Percentiles rank a stretch among this genome's conserved stretches.
phyloP scores from a whole-genome alignment of 2,888 invertebrate genomes.

The Holacanthella duospinosa region DNA sequence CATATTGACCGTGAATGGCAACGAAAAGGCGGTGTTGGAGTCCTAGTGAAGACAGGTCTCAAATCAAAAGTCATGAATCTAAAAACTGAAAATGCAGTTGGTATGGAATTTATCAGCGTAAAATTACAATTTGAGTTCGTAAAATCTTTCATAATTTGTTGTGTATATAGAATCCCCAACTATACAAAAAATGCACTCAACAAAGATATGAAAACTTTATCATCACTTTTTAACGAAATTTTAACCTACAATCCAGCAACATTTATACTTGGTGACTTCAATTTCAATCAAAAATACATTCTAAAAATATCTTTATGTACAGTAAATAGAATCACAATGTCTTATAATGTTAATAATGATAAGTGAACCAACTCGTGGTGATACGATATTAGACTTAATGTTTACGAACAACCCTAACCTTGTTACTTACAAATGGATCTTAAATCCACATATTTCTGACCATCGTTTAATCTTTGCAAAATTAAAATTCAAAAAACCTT shows the following conservation, averaged over 20 bases:
- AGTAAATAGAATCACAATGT: too few relatives aligned
- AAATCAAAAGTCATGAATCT: background rate
- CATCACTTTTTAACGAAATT: background rate
- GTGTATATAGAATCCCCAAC: background rate
- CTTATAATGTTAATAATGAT: too few relatives aligned
- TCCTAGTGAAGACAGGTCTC: background rate
- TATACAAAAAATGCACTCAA: background rate
- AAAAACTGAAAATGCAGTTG: background rate
- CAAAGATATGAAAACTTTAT: background rate
- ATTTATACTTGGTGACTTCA: background rate
- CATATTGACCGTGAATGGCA: background rate
- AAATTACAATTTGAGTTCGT: background rate
- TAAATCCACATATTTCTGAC: too few relatives aligned
- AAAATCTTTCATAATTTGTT: background rate
- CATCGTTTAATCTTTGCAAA: too few relatives aligned
- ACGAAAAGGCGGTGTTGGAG: background rate
- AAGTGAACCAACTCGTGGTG: too few relatives aligned
- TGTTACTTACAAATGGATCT: too few relatives aligned
- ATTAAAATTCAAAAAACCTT: too few relatives aligned
- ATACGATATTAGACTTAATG: too few relatives aligned
- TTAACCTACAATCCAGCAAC: background rate
- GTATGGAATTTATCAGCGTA: background rate
- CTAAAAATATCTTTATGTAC: too few relatives aligned
- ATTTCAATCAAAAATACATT: background rate
- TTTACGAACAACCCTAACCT: too few relatives aligned